Conservation (phyloP, 2,113 vertebrate species). For the Catagonus wagneri region DNA sequence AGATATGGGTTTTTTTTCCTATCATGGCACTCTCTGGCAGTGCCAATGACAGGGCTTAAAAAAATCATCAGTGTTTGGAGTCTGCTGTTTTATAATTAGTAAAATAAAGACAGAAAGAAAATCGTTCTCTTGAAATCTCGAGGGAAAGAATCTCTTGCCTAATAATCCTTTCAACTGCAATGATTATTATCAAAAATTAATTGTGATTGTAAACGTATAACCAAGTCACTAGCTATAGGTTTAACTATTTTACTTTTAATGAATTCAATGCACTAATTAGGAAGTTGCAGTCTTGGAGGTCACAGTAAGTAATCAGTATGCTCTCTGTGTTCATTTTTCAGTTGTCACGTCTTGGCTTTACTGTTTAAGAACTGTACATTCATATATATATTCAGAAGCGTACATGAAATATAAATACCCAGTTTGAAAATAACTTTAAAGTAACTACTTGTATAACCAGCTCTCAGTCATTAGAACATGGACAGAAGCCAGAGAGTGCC, state of each 20-base stretch:
- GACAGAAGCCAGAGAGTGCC: not conserved
- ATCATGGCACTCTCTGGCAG: not conserved
- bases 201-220: not conserved
- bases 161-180: slow-evolving; percentile 13
- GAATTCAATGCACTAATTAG: slow-evolving; percentile 6
- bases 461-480: not conserved
- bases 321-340: slow-evolving; percentile 42
- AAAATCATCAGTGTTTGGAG: not conserved
- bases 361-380: not conserved
- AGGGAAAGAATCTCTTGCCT: not conserved
- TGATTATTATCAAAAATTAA: slow-evolving; percentile 10
- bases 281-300: not conserved
- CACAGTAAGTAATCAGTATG: not conserved
- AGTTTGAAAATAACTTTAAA: slow-evolving; percentile 46
- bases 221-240: not conserved
- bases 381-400: not conserved
- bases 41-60: not conserved
- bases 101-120: slow-evolving; percentile 38
- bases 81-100: slow-evolving; percentile 29
- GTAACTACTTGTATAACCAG: not conserved
- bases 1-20: not conserved
- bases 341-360: not conserved
- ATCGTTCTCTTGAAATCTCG: not conserved
- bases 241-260: slow-evolving; percentile 12
- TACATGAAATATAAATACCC: slow-evolving; percentile 24